Evolutionary conservation across 2,797 vertebrate species (phyloP).

Genomic region (Microctenopoma steveboyesi): DNA sequence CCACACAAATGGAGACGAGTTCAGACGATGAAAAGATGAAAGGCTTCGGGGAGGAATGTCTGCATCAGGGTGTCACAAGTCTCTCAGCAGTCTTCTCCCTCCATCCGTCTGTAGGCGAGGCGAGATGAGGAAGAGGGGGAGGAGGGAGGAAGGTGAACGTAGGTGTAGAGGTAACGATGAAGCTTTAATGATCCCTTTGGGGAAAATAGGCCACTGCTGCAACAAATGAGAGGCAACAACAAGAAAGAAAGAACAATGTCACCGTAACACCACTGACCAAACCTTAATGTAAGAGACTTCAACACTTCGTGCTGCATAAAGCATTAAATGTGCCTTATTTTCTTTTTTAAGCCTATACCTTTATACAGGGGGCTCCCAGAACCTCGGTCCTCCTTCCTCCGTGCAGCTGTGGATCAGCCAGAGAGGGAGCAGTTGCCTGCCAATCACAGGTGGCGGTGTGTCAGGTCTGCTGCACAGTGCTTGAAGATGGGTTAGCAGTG

Average conservation of each 20-base stretch:
- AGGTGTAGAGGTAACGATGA: conserved; percentile 69
- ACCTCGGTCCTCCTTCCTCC: no score
- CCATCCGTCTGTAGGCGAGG: conserved; percentile 48
- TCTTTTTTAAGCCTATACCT: no score
- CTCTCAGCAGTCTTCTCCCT: conserved; percentile 45
- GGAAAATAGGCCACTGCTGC: conserved; percentile 67
- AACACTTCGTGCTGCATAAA: no score
- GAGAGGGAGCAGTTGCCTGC: no score
- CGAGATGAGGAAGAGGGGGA: conserved; percentile 58
- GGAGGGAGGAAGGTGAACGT: conserved; percentile 61
- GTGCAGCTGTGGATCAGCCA: no score
- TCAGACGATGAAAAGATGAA: conserved; percentile 54
- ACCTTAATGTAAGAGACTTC: not conserved
- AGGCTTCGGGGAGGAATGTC: conserved; percentile 18
- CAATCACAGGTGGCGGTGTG: no score
- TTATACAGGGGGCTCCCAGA: no score
- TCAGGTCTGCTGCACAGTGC: no score
- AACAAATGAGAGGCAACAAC: conserved; percentile 45
- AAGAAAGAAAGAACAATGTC: conserved; percentile 7
- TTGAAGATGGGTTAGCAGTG: no score
- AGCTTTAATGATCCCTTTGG: conserved; percentile 76
- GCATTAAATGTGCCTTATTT: no score
- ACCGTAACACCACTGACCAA: not conserved
- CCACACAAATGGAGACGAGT: conserved; percentile 28
- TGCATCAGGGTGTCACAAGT: conserved; percentile 51